A percentile compares a stretch with the other conserved stretches of the same genome.
Conservation (phyloP, 2,113 vertebrate genomes). For the Mustela nigripes region DNA sequence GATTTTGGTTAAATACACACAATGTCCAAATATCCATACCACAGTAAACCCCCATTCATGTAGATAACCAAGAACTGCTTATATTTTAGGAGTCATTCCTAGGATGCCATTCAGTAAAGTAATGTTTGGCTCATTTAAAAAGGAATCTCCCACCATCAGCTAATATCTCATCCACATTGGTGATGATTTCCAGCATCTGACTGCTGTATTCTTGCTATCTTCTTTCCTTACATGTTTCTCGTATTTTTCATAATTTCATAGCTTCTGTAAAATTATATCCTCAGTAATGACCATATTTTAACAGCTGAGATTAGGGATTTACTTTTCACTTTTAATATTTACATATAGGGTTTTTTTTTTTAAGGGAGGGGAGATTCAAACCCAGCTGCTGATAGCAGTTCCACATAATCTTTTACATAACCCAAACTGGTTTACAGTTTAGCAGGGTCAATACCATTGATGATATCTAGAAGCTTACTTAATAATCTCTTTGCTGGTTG, state of each 20-base stretch:
- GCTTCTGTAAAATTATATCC: background rate
- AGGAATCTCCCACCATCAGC: background rate
- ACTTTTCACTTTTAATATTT: constrained; percentile 3
- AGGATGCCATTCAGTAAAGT: background rate
- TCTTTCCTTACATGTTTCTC: background rate
- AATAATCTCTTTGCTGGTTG: background rate
- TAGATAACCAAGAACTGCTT: background rate
- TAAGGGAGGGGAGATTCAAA: background rate
- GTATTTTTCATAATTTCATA: constrained; percentile 30
- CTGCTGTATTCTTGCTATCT: background rate
- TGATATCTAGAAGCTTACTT: background rate
- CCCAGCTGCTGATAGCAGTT: background rate
- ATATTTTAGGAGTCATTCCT: constrained; percentile 30
- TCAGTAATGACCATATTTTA: constrained; percentile 10
- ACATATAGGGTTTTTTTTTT: background rate
- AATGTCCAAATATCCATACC: background rate
- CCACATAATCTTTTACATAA: background rate
- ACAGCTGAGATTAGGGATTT: background rate
- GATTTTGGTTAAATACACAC: constrained; percentile 34
- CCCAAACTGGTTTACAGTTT: background rate
- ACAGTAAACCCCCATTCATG: background rate
- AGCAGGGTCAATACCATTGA: background rate
- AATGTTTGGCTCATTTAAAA: constrained; percentile 25
- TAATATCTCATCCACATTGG: background rate
- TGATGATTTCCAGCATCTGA: background rate